Base-by-base conservation (phyloP, 2,113 vertebrate species). In the Apodemus sylvaticus region DNA sequence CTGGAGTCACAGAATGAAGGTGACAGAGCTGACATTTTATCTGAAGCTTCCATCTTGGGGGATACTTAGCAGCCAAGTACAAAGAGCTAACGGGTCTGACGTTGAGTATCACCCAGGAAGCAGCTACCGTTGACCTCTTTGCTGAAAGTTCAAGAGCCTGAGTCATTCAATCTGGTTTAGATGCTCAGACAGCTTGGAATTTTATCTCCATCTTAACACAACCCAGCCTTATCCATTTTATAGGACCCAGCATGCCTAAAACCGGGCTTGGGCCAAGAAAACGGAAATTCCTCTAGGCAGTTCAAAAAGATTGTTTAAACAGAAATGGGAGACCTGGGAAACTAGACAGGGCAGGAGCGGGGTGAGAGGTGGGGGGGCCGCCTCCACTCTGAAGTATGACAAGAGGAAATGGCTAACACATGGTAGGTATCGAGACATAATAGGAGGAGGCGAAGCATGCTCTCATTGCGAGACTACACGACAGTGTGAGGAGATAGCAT, bases 161-260 rank as follows among this genome's bases (percentile, higher is more conserved):
- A 85, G 39, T 95, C 96, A 85, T 95, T 94, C 89, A 34, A 53
- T 90, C 74, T 92, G 60, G 70, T 93, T 94, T 86, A 58, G 85
- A 45, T 62, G 60, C 45, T 76, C 45, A 53, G 12, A 60, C 36
- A 62, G 79, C 83, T 96, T 78, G 78, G 79, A 95, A 94, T 96
- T 95, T 96, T 96, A 87, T 94, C 83, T 96, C 42, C 39, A 79
- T 95, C 58, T 94, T 70, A 62, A 88, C 39, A 22, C 42, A 70
- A 76, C 83, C 71, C 55, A 48, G 48, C 66, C 36, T 94, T 86
- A 89, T 31, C 62, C 78, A 53, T 94, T 92, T 95, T 90, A 95
- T 70, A 96, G 92, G 94, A 92, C 64, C 74, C 22, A n/a, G 60
- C 95, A 81, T 86, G 93, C 71, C 79, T 88, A 71, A 94, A 96